Base-by-base conservation (phyloP, 2,797 vertebrate genomes). In the Dallia pectoralis region DNA sequence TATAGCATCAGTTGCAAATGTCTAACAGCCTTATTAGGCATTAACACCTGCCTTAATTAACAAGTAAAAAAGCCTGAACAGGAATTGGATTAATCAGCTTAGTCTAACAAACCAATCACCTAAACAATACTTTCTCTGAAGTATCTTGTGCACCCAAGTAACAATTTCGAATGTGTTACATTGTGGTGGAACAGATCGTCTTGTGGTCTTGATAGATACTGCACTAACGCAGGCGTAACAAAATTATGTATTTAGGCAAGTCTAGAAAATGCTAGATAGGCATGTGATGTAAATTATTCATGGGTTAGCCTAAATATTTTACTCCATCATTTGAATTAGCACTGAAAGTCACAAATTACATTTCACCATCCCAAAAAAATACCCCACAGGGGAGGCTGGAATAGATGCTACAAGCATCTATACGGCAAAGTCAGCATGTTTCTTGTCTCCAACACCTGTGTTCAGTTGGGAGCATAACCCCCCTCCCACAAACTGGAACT, bases 401-500 rank as follows among this genome's bases (percentile, higher is more conserved):
- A 56, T 3, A 12, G 53, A 11, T 3, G 36, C 48, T 68, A 30
- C 25, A n/a, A 61, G 32, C 19, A 4, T 30, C n/a, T 14, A 18
- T n/a, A 3, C 12, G 33, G 67, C 56, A 51, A 59, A 30, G 75
- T 87, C 76, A 82, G 82, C 76, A 79, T 77, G 82, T 77, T 72
- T 78, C 76, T 81, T 74, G 78, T 3, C 69, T 77, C 44, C 72
- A 69, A 59, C 65, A 40, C 12, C 40, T 12, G 0, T 44, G 40
- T 44, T 44, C 40, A 44, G 40, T 44, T 44, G 14, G 40, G 3
- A 44, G 40, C 40, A 9, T 44, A 44, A 44, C 11, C 11, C 48
- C 77, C 79, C 53, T 72, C 68, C 73, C 81, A 85, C 82, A 74
- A 82, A 84, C 79, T 83, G 40, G 56, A 69, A 70, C 71, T 77